A percentile compares a stretch with the other conserved stretches of the same genome.
These are phyloP conservation scores for Pterocles orientalis DNA, from an alignment of 2,113 vertebrate species.

Conservation along the genomic window DNA sequence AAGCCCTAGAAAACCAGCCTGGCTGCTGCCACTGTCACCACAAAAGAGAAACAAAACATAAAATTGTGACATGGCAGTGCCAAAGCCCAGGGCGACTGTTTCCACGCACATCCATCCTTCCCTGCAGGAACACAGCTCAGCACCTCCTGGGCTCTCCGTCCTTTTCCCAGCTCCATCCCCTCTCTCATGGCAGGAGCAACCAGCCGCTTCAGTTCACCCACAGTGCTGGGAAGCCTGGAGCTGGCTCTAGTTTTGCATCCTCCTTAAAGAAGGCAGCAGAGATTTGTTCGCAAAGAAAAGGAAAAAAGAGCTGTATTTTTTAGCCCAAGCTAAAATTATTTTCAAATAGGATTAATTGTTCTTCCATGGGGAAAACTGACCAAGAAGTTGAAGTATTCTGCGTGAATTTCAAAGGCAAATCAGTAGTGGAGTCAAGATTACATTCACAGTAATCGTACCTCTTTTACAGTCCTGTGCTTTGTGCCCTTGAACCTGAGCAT, in stretches of 20 bases:
- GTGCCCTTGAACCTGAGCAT: not conserved
- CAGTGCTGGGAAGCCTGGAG: not conserved
- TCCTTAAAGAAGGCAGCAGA: not conserved
- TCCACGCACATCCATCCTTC: not conserved
- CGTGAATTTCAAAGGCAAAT: not conserved
- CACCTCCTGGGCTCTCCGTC: not conserved
- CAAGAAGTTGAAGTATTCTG: not conserved
- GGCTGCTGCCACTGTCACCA: not conserved
- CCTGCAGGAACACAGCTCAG: not conserved
- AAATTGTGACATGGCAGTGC: not conserved
- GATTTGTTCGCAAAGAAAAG: not conserved
- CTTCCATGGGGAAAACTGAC: not conserved
- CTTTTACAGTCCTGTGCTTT: not conserved
- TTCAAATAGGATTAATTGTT: not conserved
- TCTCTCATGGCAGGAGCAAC: not conserved
- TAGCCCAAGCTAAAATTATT: not conserved
- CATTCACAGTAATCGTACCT: not conserved
- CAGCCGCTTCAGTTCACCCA: not conserved
- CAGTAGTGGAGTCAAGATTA: not conserved
- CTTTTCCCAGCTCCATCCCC: not conserved
- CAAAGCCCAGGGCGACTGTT: not conserved
- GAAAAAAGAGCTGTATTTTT: not conserved
- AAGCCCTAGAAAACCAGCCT: not conserved
- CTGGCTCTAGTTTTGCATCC: not conserved
- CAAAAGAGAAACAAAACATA: not conserved